Evolutionary conservation across 2,888 invertebrate species (phyloP), one percentile per base, ranked within the genome.

Genomic region (Ennomos erosarius): DNA sequence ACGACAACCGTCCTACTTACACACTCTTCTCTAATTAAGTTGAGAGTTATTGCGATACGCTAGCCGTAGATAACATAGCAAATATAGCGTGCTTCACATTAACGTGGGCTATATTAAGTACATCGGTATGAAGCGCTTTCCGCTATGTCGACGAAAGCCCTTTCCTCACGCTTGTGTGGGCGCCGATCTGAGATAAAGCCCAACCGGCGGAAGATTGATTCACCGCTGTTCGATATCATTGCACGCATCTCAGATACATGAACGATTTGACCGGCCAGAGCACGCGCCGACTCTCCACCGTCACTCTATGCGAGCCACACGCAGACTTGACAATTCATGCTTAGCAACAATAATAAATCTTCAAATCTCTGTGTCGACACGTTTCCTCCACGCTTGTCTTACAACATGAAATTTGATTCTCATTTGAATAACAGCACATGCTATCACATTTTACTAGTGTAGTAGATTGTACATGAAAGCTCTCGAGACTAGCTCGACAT

Each of bases 151-250:
- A 76, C 74, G 78, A 79, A 76, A 78, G 76, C 70, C 68, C 76
- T 79, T 81, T 77, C 73, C 70, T 78, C 69, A 73, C 68, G 68
- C 68, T 55, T 67, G 74, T 77, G 84, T 84, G 81, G 82, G 82
- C 82, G 80, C 74, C 59, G 87, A 90, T 88, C 76, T 62, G 39
- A 80, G 90, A 90, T 90, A 88, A 85, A 76, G 78, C 79, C 76
- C 70, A 73, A 68, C 75, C 76, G 78, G 74, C 75, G 76, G 74
- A 84, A 90, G 88, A 91, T 91, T 89, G 88, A 91, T 91, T 89
- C 88, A 85, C 84, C 78, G 81, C 82, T 78, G 75, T 74, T 73
- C 73, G 75, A 75, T 88, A 90, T 89, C 88, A 76, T 64, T 73
- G 77, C 78, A 78, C 74, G 73, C 79, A 88, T 88, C 88, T 84